These are phyloP conservation scores for Peromyscus melanophrys DNA, from an alignment of 2,797 vertebrate genomes.

Conservation along the genomic window DNA sequence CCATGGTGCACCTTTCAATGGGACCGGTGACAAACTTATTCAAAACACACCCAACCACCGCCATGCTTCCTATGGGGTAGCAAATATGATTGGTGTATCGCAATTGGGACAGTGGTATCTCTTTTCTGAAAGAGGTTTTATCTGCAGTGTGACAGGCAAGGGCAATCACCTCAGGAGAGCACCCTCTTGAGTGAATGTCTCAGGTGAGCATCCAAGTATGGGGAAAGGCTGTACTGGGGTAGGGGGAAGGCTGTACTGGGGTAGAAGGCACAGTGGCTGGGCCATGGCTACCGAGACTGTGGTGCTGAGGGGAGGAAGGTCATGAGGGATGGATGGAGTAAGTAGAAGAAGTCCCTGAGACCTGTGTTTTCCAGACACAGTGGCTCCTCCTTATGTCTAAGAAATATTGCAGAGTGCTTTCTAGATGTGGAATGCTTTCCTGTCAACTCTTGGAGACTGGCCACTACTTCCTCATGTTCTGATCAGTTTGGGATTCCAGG, in stretches of 20 bases:
- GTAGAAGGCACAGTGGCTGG: not conserved
- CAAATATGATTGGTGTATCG: not conserved
- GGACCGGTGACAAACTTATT: not conserved
- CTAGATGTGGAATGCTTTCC: not conserved
- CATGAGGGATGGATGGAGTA: not conserved
- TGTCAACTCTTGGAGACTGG: conserved; percentile 29
- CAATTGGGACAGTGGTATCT: not conserved
- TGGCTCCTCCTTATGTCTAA: not conserved
- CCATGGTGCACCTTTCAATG: not conserved
- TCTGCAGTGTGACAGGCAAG: not conserved
- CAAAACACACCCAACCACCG: accelerated
- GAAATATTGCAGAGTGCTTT: not conserved
- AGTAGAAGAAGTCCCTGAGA: not conserved
- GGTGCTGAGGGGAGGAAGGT: not conserved
- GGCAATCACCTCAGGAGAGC: not conserved
- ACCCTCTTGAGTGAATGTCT: not conserved
- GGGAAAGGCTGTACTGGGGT: not conserved
- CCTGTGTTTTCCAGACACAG: not conserved
- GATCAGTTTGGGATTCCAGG: conserved; percentile 61
- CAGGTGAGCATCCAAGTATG: not conserved
- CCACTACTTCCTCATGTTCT: not conserved
- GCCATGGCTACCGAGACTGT: not conserved
- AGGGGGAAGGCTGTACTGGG: not conserved
- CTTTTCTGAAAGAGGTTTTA: not conserved
- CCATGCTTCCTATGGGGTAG: not conserved